Evolutionary conservation across 2,113 vertebrate genomes (phyloP).

Genomic region (Corvus moneduloides): DNA sequence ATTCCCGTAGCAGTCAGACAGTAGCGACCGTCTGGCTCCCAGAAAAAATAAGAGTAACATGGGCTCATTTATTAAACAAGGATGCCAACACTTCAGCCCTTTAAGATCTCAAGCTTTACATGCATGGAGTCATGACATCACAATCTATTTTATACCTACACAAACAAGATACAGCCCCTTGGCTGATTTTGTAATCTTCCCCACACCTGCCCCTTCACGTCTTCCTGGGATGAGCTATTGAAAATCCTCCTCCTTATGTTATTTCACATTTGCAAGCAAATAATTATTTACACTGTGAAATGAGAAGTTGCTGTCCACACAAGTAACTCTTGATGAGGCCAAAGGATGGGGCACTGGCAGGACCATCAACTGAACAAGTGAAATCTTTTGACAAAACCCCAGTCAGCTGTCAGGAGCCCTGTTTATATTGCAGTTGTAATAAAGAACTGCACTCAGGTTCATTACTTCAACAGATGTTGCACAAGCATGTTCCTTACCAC

Average conservation of each 20-base stretch:
- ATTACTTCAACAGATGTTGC: not conserved
- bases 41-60: not conserved
- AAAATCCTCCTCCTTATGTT: slow-evolving; percentile 7
- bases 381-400: not conserved
- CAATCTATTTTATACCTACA: slow-evolving; percentile 27
- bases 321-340: not conserved
- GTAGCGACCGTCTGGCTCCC: not conserved
- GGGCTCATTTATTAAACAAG: not conserved
- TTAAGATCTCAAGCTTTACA: not conserved
- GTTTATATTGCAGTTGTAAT: not conserved
- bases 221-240: slow-evolving; percentile 10
- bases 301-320: not conserved
- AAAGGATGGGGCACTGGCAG: not conserved
- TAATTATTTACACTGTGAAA: not conserved
- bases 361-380: not conserved
- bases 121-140: not conserved
- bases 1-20: not conserved
- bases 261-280: not conserved
- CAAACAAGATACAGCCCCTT: not conserved
- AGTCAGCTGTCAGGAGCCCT: not conserved
- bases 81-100: not conserved
- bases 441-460: not conserved
- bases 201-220: slow-evolving; percentile 15
- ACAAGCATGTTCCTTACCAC: not conserved
- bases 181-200: not conserved